Conservation (phyloP, 2,888 invertebrate species). For the Pycnomerus fuliginosus region DNA sequence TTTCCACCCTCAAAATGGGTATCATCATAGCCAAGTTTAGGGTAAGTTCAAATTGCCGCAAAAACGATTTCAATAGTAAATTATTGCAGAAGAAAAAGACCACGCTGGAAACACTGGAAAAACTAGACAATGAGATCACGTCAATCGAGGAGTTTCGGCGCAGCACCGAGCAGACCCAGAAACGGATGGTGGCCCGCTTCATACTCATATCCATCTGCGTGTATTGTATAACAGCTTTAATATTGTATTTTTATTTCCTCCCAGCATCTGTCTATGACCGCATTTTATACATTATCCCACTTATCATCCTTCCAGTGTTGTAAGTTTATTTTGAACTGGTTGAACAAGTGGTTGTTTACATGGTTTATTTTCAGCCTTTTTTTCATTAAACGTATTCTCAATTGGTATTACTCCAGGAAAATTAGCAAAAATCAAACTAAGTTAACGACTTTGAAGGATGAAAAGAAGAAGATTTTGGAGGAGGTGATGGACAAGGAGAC, state of each 20-base stretch:
- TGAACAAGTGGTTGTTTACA: constrained; percentile 7
- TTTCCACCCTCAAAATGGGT: constrained; percentile 56
- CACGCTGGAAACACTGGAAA: constrained; percentile 62
- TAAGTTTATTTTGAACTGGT: constrained; percentile 56
- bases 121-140: constrained; percentile 76
- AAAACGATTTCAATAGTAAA: constrained; percentile 1
- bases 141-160: constrained; percentile 77
- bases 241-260: constrained; percentile 80
- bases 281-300: constrained; percentile 73
- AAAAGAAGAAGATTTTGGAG: constrained; percentile 87
- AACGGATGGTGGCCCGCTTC: constrained; percentile 78
- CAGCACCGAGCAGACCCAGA: constrained; percentile 78
- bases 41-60: too few species aligned
- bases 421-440: constrained; percentile 75
- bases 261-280: constrained; percentile 73
- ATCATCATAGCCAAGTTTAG: constrained; percentile 67
- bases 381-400: constrained; percentile 73
- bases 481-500: constrained; percentile 97
- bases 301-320: constrained; percentile 81
- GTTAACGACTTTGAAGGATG: constrained; percentile 68
- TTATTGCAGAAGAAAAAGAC: constrained; percentile 57
- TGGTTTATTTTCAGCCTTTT: constrained; percentile 62
- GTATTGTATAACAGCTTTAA: constrained; percentile 68
- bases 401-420: constrained; percentile 87
- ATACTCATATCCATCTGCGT: constrained; percentile 68